Evolutionary conservation across 2,113 vertebrate species (phyloP).

Genomic region (Hippocampus mohnikei): DNA sequence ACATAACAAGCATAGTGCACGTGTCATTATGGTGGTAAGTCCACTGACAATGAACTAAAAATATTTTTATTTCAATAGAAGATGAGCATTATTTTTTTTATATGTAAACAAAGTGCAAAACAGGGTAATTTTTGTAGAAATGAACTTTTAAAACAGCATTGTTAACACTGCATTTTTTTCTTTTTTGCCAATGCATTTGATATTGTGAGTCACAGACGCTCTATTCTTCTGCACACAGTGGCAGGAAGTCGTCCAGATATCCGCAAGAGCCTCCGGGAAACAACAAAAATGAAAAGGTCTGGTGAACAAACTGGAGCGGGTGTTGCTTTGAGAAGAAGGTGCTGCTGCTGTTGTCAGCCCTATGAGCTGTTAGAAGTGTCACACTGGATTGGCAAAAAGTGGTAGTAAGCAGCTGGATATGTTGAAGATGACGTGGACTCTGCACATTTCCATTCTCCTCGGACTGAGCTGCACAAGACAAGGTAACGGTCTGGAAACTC

Average conservation of each 20-base stretch:
- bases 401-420: conserved; percentile 6
- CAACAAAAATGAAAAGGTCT: conserved; percentile 15
- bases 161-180: background rate
- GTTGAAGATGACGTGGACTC: conserved; percentile 32
- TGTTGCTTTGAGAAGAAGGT: conserved; percentile 27
- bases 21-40: background rate
- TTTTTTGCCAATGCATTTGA: background rate
- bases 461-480: conserved; percentile 53
- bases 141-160: background rate
- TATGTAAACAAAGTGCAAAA: too few relatives aligned
- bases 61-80: too few relatives aligned
- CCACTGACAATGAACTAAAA: background rate
- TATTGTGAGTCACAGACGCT: conserved; percentile 28
- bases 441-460: conserved; percentile 55
- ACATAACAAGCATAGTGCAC: too few relatives aligned
- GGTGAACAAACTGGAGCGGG: conserved; percentile 41
- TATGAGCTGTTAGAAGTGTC: background rate
- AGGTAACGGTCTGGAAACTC: conserved; percentile 41
- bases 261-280: conserved; percentile 68
- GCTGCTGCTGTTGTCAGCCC: conserved; percentile 8
- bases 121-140: too few relatives aligned
- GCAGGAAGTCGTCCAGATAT: conserved; percentile 79
- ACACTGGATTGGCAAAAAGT: background rate
- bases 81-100: too few relatives aligned
- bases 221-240: conserved; percentile 77